Evolutionary conservation across 1,140 invertebrate genomes (phyloP), one percentile per base, ranked within the genome.

Genomic region (Orchesella cincta): DNA sequence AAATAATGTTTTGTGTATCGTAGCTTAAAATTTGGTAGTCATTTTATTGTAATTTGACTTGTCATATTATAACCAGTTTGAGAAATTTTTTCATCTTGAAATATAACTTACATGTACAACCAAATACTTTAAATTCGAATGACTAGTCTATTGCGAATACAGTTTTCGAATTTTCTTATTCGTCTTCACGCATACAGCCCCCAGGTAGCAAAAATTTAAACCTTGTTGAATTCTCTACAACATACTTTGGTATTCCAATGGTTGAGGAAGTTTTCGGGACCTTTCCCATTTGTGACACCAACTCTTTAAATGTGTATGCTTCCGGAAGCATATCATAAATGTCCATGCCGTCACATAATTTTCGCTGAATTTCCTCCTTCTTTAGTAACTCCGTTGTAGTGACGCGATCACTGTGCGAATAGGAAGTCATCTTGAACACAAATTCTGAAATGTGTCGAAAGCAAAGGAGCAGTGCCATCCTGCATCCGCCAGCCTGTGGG

Each of bases 381-480:
- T 73, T 16, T 18, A 73, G 1, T 18, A 73, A 62, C 12, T 52
- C 14, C 5, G 8, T 18, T 16, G 12, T 67, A 3, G 76, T 73
- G 8, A 77, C 39, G 16, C 57, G n/a, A 39, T 73, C 57, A 12
- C 12, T 20, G 39, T 77, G 76, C 1, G 76, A 77, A 73, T 77
- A 77, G 1, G 76, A 54, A 12, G 35, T 54, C 76, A 77, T 77
- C 29, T 77, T 77, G 36, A 77, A 77, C 3, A 77, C 39, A 77
- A 77, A 77, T 5, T 77, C 76, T 1, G 64, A 77, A 2, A 77
- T n/a, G 39, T 77, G 34, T n/a, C 67, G 8, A 39, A 77, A 77
- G 39, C 76, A 77, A 77, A 77, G 29, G 76, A 77, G 39, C 76
- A 77, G 46, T 77, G 76, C 76, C 76, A 77, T 8, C 76, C 76